Conservation (phyloP, 2,113 vertebrate genomes). For the Globicephala melas region DNA sequence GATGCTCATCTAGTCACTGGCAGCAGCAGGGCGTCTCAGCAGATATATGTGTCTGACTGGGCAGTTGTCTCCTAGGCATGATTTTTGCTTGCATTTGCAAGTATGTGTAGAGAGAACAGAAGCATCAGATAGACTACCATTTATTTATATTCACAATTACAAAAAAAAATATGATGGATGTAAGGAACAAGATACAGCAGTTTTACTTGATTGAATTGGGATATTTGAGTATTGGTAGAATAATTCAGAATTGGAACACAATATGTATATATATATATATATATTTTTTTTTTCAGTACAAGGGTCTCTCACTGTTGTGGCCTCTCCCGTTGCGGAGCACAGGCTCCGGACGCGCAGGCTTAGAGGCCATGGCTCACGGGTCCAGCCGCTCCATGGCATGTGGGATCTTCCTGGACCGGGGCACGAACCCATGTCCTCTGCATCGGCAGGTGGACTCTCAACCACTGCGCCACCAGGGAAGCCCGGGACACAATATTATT, state of each 20-base stretch:
- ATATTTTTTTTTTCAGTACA: too few species aligned
- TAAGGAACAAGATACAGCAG: not conserved
- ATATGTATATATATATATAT: not conserved
- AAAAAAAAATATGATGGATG: not conserved
- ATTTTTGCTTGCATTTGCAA: not conserved
- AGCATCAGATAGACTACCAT: not conserved
- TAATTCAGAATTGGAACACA: not conserved
- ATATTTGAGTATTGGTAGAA: not conserved
- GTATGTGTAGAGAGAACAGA: not conserved
- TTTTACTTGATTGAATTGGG: slow-evolving; percentile 4
- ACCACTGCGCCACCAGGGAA: too few species aligned
- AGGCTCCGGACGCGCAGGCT: too few species aligned
- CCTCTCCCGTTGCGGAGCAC: too few species aligned
- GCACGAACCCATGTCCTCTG: too few species aligned
- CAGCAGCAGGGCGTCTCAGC: not conserved
- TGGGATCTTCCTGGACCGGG: too few species aligned
- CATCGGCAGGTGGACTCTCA: too few species aligned
- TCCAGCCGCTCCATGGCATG: too few species aligned
- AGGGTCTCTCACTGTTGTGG: too few species aligned
- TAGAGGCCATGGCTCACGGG: too few species aligned
- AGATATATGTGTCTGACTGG: not conserved
- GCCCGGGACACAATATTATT: not conserved
- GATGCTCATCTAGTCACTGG: not conserved
- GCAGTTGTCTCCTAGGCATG: not conserved
- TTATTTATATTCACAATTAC: not conserved